Base-by-base conservation (phyloP, 2,888 invertebrate species). In the Heteropelma amictum region DNA sequence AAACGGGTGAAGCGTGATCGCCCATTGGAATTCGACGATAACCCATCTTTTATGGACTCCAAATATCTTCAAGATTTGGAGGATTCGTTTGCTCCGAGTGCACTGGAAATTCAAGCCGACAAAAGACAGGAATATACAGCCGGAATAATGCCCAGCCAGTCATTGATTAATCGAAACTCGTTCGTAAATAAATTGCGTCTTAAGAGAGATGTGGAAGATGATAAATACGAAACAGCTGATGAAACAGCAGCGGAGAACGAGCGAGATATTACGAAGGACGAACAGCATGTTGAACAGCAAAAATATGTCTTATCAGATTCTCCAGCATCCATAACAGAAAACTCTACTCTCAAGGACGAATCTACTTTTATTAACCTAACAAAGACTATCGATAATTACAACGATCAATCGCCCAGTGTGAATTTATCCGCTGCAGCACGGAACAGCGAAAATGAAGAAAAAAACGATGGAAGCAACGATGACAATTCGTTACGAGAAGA, bases 1-100 rank as follows among this genome's bases (percentile, higher is more conserved):
- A 64, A 70, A 21, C 76, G 79, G 1, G 78, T 79, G 8, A 79
- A 79, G 33, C 75, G 79, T 30, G 71, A 72, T 30, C 68, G 53
- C 49, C 49, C 49, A n/a, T 33, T 19, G 23, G 51, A 69, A 19
- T 30, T 38, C n/a, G 68, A 60, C 21, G 68, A 75, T 21, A 42
- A 21, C 14, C 42, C 28, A 0, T 54, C 42, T 1, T 28, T 56
- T 0, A 23, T 58, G 12, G 69, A 64, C 10, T 54, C 74, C 8
- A 77, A 53, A 58, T 74, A 77, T 26, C 49, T 72, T 19, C 63
- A 45, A 6, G 72, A 77, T 30, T 60, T 71, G 30, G 67, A 75
- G 28, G 49, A 77, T 47, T 76, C 77, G 1, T 73, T 76, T 23
- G 70, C 63, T 19, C 42, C 68, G 1, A 69, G 67, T n/a, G 72